A percentile compares a stretch with the other conserved stretches of the same genome.
phyloP scores from a whole-genome alignment of 2,888 invertebrate genomes.

The Lobophora halterata region DNA sequence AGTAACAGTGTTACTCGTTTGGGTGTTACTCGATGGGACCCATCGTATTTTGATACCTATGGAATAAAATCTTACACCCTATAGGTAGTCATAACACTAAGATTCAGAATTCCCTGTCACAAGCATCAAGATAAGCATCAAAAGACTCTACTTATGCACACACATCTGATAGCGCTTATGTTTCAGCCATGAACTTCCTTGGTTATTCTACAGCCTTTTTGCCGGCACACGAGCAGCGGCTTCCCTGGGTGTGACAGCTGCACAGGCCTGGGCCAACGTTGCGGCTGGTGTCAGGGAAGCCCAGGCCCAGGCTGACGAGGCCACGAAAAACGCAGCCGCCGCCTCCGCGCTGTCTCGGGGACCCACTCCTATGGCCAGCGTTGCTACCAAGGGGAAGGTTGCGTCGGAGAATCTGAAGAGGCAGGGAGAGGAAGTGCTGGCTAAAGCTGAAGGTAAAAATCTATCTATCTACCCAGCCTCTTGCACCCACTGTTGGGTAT shows the following conservation, averaged over 20 bases:
- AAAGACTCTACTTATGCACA: no score
- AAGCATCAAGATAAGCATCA: no score
- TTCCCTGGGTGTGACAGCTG: constrained; percentile 84
- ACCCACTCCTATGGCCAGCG: constrained; percentile 67
- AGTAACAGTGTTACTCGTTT: no score
- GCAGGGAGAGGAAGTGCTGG: constrained; percentile 68
- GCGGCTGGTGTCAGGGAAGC: constrained; percentile 76
- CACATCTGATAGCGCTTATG: no score
- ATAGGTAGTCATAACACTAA: no score
- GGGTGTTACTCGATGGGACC: no score
- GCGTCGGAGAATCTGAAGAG: constrained; percentile 79
- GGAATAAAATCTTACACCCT: no score
- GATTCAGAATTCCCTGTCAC: no score
- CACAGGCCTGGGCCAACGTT: constrained; percentile 82
- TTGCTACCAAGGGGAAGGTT: constrained; percentile 73
- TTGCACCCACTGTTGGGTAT: no score
- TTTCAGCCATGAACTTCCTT: neutral
- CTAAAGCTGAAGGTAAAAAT: constrained; percentile 59
- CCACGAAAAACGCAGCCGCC: constrained; percentile 54
- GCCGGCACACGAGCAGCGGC: constrained; percentile 87
- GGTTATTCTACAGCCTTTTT: constrained; percentile 73
- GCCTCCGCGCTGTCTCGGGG: constrained; percentile 60
- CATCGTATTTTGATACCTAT: no score
- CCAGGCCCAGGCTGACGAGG: constrained; percentile 57
- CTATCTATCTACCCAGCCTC: no score